Base-by-base conservation (phyloP, 2,888 invertebrate genomes). In the Myopa testacea region DNA sequence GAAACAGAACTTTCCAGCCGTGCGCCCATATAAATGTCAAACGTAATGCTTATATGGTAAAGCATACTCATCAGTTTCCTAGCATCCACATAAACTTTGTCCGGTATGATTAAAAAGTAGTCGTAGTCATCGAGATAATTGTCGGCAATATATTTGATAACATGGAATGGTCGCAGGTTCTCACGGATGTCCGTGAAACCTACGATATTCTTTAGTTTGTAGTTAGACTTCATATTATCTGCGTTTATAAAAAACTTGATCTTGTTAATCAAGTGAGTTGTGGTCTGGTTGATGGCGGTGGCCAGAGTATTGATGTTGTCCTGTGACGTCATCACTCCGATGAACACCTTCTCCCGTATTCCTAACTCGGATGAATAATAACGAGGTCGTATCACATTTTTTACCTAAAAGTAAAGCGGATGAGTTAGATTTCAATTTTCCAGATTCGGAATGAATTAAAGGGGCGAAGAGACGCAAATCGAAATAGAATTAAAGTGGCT, bases 291-390 rank as follows among this genome's bases (percentile, higher is more conserved):
- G n/a, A 97, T 90, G 16, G 97, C 96, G 55, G 94, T 91, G 0
- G 95, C 95, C 81, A 94, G 91, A 58, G 92, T 92, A 78, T 94
- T 92, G 34, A 94, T 93, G 85, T 92, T 94, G 72, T 93, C 93
- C 84, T 93, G 93, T 2, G 93, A 93, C 26, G 95, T 95, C 85
- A 98, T 91, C 58, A 98, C 94, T 26, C 95, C 97, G 52, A 97
- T 93, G 85, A 98, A 95, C 16, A 98, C 88, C 85, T 96, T 96
- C 82, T 96, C 96, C 80, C 95, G 92, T 83, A 98, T 98, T 26
- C 97, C 98, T 76, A 99, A 92, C 88, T 99, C 99, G 0, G 98
- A 97, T 70, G 96, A 96, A 87, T 97, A 98, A 90, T 97, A 99
- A 37, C 98, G 92, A 0, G 98, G 97, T 3, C 98, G 92, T 75